Base-by-base conservation (phyloP, 2,113 vertebrate genomes). In the Eurystomus gularis region DNA sequence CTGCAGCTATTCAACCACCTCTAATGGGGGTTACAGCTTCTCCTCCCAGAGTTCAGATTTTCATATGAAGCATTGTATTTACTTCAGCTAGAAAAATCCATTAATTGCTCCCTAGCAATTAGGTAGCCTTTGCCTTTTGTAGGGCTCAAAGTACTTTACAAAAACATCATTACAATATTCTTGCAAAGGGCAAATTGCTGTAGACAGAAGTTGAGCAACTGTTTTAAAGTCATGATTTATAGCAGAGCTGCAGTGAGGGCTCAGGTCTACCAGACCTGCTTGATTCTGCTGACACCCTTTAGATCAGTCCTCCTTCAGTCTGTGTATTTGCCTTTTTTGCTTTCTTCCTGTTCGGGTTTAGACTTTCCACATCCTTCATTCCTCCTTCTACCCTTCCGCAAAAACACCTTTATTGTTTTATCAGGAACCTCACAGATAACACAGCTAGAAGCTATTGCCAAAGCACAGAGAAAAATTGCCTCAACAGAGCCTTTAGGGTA, bases 41-140 rank as follows among this genome's bases (percentile, higher is more conserved):
- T 85, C 69, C 76, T 93, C 61, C 57, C 26, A 17, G 54, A 93
- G 46, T 46, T 15, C 54, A 88, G 66, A 86, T 85, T 93, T 96
- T 91, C 62, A 46, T 73, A 83, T 87, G 40, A 73, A 92, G n/a
- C 37, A 72, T 7, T 82, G 46, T 86, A 85, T 92, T 92, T 93
- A 76, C 57, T 89, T 92, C 77, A 82, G 66, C 48, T 87, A 82
- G 69, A 94, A 94, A 88, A 96, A 93, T 39, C 46, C 40, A 77
- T 88, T 89, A 87, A 85, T 94, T 86, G 66, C 37, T 91, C 88
- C 62, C 37, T 39, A 79, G 73, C 85, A 94, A 91, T 92, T 85
- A 89, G 40, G 25, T 77, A 84, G 88, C 61, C 33, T 87, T 94
- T 94, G 58, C 73, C 73, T 95, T 93, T 88, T 89, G 58, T 70